Base-by-base conservation (phyloP, 2,113 vertebrate species). In the Anoplopoma fimbria region DNA sequence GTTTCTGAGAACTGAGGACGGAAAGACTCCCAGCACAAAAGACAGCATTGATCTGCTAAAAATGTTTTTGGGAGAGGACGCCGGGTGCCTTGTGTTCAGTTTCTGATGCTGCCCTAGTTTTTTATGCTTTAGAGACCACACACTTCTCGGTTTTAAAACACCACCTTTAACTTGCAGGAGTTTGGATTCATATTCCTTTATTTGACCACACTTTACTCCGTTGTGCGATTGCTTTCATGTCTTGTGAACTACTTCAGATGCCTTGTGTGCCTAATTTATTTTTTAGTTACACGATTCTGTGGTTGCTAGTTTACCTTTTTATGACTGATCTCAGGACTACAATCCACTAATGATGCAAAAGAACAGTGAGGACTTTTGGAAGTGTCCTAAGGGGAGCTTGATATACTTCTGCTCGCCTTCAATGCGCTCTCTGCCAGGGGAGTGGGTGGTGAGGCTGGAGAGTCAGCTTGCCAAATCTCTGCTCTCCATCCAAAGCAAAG, bases 31-130 rank as follows among this genome's bases (percentile, higher is more conserved):
- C 13, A 38, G 68, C 53, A 91, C 86, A 91, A 90, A 91, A 84
- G 67, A 69, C 64, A 63, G 72, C 83, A 90, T 85, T 92, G 80
- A 93, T 91, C 40, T 25, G 65, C 60, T 57, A 4, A 80, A 87
- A 58, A 67, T 65, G 74, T 83, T 85, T 75, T 85, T 42, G 78
- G 77, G 19, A 34, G 34, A 74, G 51, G 47, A 83, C 1, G 78
- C 12, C 31, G 60, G 49, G 23, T 19, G 62, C 25, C 71, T 47
- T 74, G 34, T 58, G 45, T 25, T 83, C 38, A 33, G 34, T 53
- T 80, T 73, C 25, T 75, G 75, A 27, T 71, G 60, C 49, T 77
- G 69, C 25, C 7, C 25, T 63, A 42, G 51, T 27, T 85, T 75
- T 79, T 64, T 6, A 61, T 29, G 77, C 42, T 69, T 75, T 17